Conservation (phyloP, 2,888 invertebrate genomes). For the Cheilosia soror region DNA sequence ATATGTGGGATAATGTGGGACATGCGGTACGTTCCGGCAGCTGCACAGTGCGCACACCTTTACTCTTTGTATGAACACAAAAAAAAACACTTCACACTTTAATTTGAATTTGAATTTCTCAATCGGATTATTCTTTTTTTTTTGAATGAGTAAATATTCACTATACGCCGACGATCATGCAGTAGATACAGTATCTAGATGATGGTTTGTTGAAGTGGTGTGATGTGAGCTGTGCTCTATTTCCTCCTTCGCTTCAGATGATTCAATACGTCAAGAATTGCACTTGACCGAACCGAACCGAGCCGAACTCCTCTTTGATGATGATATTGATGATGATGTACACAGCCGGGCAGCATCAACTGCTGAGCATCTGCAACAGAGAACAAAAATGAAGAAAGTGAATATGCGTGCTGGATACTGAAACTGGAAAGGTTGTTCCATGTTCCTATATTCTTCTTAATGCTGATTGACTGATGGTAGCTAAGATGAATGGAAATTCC, state of each 20-base stretch:
- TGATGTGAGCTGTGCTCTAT: slow-evolving; percentile 52
- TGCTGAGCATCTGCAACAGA: slow-evolving; percentile 71
- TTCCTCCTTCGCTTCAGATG: slow-evolving; percentile 49
- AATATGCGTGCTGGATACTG: slow-evolving; percentile 4
- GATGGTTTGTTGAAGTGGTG: slow-evolving; percentile 7
- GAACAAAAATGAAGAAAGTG: slow-evolving; percentile 39
- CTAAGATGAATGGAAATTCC: slow-evolving; percentile 42
- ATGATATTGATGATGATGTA: slow-evolving; percentile 65
- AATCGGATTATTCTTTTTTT: slow-evolving; percentile 64
- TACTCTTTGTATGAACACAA: slow-evolving; percentile 14
- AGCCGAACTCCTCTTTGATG: slow-evolving; percentile 68
- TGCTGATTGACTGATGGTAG: slow-evolving; percentile 64
- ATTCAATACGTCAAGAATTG: slow-evolving; percentile 71
- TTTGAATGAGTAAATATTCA: slow-evolving; percentile 59
- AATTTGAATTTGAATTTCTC: slow-evolving; percentile 62
- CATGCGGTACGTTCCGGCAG: slow-evolving; percentile 44
- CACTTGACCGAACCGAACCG: slow-evolving; percentile 75
- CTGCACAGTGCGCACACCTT: slow-evolving; percentile 43
- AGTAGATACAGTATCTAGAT: slow-evolving; percentile 47
- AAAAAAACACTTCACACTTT: slow-evolving; percentile 69
- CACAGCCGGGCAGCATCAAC: slow-evolving; percentile 73
- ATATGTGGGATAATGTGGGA: slow-evolving; percentile 24
- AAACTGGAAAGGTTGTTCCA: slow-evolving; percentile 9
- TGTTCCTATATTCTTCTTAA: slow-evolving; percentile 48
- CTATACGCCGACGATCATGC: slow-evolving; percentile 30